Percentiles rank a stretch among this genome's conserved stretches.
Evolutionary conservation across 2,113 vertebrate genomes (phyloP).

Genomic region (Phyllostomus hastatus): DNA sequence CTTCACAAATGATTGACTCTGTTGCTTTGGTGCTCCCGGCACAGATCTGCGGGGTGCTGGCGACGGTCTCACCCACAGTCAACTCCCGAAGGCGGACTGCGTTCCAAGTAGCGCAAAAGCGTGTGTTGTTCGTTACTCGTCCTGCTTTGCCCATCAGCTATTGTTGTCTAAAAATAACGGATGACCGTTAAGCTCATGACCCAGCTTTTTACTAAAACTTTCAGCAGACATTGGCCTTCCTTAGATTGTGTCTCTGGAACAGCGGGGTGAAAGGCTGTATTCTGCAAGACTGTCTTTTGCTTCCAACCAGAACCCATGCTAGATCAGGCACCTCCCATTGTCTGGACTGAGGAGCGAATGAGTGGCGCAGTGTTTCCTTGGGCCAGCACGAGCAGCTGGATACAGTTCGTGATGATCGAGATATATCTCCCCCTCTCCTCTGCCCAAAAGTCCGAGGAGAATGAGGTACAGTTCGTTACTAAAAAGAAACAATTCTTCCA

Average conservation of each 20-base stretch:
- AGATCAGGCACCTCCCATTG: neutral
- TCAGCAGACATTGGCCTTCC: neutral
- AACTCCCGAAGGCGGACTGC: neutral
- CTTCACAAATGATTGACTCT: slow-evolving; percentile 26
- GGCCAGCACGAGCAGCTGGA: neutral
- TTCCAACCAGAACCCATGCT: neutral
- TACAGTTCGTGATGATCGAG: neutral
- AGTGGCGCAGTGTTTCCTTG: neutral
- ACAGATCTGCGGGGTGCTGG: neutral
- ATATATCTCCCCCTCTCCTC: neutral
- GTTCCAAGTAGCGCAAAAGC: neutral
- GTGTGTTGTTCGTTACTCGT: neutral
- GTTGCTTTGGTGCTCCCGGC: neutral
- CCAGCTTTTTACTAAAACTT: neutral
- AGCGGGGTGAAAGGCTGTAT: neutral
- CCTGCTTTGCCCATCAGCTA: neutral
- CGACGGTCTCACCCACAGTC: neutral
- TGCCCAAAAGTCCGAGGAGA: neutral
- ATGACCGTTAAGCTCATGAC: neutral
- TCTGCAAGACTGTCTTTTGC: neutral
- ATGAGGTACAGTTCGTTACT: neutral
- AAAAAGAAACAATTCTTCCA: neutral
- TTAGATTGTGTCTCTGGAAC: neutral
- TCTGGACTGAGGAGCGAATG: neutral
- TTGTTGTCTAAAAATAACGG: slow-evolving; percentile 31